These are phyloP conservation scores for Seriola rivoliana DNA, from an alignment of 2,113 vertebrate genomes.

Conservation along the genomic window DNA sequence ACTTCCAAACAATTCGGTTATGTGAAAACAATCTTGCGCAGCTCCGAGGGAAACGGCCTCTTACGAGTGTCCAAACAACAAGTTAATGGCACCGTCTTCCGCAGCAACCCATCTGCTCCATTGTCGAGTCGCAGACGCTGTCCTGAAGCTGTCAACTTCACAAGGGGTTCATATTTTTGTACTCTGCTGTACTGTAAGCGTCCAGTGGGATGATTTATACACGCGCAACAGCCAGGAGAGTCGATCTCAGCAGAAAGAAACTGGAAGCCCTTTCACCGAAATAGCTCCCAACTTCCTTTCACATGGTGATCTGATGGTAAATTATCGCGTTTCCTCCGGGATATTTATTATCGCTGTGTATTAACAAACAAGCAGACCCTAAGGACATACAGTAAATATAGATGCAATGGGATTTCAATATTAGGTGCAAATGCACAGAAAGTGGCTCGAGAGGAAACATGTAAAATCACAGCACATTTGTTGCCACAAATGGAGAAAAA, in stretches of 20 bases:
- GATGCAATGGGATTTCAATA: background rate
- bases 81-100: conserved; percentile 66
- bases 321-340: background rate
- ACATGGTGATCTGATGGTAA: background rate
- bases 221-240: background rate
- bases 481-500: background rate
- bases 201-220: conserved; percentile 17
- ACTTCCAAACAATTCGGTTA: conserved; percentile 45
- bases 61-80: conserved; percentile 44
- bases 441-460: conserved; percentile 4
- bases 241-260: background rate
- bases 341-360: background rate
- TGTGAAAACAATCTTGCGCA: conserved; percentile 48
- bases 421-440: background rate
- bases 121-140: conserved; percentile 54
- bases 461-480: conserved; percentile 13
- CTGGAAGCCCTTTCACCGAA: background rate
- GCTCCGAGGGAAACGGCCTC: conserved; percentile 47
- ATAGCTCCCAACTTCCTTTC: conserved; percentile 24
- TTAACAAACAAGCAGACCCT: background rate
- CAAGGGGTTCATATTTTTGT: conserved; percentile 22
- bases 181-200: background rate
- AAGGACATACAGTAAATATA: background rate
- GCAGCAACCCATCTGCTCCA: conserved; percentile 51
- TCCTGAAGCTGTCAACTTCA: conserved; percentile 21